Percentiles rank a stretch among this genome's conserved stretches.
Conservation (phyloP, 1,140 invertebrate species). For the Drosophila micromelanica region DNA sequence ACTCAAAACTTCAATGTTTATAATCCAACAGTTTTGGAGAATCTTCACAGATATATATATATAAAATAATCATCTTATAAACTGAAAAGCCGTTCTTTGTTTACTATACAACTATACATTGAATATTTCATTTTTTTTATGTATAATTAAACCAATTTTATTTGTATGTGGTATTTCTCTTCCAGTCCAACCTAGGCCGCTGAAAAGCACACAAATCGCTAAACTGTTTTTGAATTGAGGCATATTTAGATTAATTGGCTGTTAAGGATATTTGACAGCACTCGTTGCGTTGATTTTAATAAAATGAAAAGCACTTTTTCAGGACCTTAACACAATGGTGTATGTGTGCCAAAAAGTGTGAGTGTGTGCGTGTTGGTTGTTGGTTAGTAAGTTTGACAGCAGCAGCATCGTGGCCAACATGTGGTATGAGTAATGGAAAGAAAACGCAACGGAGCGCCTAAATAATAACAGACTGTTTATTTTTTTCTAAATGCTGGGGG, state of each 20-base stretch:
- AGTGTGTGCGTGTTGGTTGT: slow-evolving; percentile 18
- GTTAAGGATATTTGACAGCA: slow-evolving; percentile 3
- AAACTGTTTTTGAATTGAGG: slow-evolving; percentile 24
- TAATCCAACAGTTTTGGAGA: too few relatives aligned
- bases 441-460: slow-evolving; percentile 29
- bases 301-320: slow-evolving; percentile 1
- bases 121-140: too few relatives aligned
- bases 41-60: too few relatives aligned
- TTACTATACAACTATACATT: too few relatives aligned
- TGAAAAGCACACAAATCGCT: neutral
- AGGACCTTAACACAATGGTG: slow-evolving; percentile 45
- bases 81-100: too few relatives aligned
- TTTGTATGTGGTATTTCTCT: too few relatives aligned
- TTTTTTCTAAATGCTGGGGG: slow-evolving; percentile 21
- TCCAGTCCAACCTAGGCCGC: neutral
- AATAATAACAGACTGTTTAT: slow-evolving; percentile 61
- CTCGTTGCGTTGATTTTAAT: too few relatives aligned
- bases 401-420: slow-evolving; percentile 46
- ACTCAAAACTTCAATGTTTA: too few relatives aligned
- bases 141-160: too few relatives aligned
- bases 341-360: slow-evolving; percentile 28
- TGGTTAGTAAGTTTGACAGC: slow-evolving; percentile 29
- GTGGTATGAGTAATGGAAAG: slow-evolving; percentile 69
- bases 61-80: too few relatives aligned
- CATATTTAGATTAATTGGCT: slow-evolving; percentile 50